Evolutionary conservation across 2,888 invertebrate species (phyloP), one percentile per base, ranked within the genome.

Genomic region (Idaea dimidiata): DNA sequence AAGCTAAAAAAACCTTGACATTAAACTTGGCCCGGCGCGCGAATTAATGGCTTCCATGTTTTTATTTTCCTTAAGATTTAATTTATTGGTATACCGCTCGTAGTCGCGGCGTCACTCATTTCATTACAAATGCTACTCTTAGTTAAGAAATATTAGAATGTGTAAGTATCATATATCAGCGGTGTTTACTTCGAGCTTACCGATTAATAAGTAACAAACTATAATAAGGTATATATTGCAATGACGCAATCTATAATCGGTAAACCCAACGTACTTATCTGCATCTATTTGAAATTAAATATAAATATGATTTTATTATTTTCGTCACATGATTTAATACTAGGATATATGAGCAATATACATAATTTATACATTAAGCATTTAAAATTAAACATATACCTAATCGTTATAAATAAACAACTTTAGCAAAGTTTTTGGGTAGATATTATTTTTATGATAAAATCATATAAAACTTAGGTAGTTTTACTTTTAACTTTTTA

Each of bases 31-130:
- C 90, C 88, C 86, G 86, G 84, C 87, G 90, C 88, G 91, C 91
- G 89, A 91, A 92, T 91, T 91, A 92, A 92, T 92, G 88, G 89
- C 89, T 91, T 91, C 91, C 90, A 90, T 87, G 92, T 91, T 91
- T 92, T 91, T 90, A 91, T 91, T 91, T 91, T 91, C 90, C 91
- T 91, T 89, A 89, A 92, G 91, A 90, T 91, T 89, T 90, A 91
- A 92, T 92, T 92, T 91, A 92, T 91, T 86, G 86, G 80, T 87
- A 43, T 43, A 82, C 79, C 77, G 88, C 81, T 87, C 83, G 87
- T 82, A 81, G 81, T 83, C 81, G 78, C 82, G 79, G 86, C 87
- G 87, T 89, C 89, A 88, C 88, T 89, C 87, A 87, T 89, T 87
- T 89, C 87, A 87, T 89, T 87, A 90, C 87, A 84, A 89, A 89